Conservation (phyloP, 2,888 invertebrate genomes). For the Melinopterus prodromus region DNA sequence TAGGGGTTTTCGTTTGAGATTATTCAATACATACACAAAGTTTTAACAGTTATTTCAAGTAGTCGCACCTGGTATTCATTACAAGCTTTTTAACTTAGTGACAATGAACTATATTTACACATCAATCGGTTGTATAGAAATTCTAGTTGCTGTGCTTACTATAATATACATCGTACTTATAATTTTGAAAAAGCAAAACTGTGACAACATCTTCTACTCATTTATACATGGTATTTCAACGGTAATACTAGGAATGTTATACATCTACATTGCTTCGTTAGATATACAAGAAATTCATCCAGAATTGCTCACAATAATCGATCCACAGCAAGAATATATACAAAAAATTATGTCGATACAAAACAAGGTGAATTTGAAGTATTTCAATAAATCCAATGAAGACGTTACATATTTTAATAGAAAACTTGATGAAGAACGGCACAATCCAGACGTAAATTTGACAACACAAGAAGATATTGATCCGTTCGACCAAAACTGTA, state of each 20-base stretch:
- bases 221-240: constrained; percentile 53
- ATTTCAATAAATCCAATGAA: constrained; percentile 20
- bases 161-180: constrained; percentile 48
- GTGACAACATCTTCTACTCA: constrained; percentile 43
- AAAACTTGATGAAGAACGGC: constrained; percentile 6
- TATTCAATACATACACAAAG: neutral
- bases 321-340: neutral
- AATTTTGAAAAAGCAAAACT: constrained; percentile 45
- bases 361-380: constrained; percentile 13
- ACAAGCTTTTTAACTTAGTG: constrained; percentile 22
- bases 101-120: constrained; percentile 54
- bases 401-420: constrained; percentile 15
- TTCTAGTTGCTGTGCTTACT: constrained; percentile 47
- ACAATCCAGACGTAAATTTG: constrained; percentile 5
- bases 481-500: constrained; percentile 17
- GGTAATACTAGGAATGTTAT: constrained; percentile 53
- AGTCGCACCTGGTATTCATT: neutral
- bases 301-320: neutral
- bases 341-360: constrained; percentile 10
- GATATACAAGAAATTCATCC: constrained; percentile 6
- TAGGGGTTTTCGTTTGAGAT: constrained; percentile 29
- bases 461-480: constrained; percentile 14
- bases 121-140: constrained; percentile 50
- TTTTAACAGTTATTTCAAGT: constrained; percentile 23
- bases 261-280: constrained; percentile 46